phyloP scores from a whole-genome alignment of 2,113 vertebrate species.

The Nerophis lumbriciformis region DNA sequence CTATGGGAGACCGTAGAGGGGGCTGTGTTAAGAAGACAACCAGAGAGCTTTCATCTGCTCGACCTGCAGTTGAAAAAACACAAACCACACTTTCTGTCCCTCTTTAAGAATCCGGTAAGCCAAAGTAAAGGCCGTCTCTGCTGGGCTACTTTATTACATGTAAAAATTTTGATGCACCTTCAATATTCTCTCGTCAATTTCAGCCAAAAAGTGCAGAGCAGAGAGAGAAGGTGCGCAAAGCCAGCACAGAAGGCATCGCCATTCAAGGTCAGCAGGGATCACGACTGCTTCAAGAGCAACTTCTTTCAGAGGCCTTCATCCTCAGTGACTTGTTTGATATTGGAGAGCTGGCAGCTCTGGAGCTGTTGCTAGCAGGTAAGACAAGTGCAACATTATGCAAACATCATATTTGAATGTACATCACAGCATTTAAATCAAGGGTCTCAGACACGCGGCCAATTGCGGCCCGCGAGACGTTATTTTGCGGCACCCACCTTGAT shows the following conservation, averaged over 20 bases:
- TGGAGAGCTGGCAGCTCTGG: constrained; percentile 90
- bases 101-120: constrained; percentile 94
- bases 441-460: too few relatives aligned
- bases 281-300: constrained; percentile 86
- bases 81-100: constrained; percentile 88
- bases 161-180: neutral
- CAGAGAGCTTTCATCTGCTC: constrained; percentile 86
- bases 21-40: constrained; percentile 83
- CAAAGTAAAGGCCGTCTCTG: neutral
- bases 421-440: neutral
- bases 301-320: constrained; percentile 93
- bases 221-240: constrained; percentile 92
- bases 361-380: constrained; percentile 91
- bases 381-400: neutral
- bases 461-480: too few relatives aligned
- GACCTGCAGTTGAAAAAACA: constrained; percentile 94
- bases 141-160: neutral
- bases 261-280: constrained; percentile 95
- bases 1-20: constrained; percentile 89
- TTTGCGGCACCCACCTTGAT: too few relatives aligned
- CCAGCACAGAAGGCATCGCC: constrained; percentile 91
- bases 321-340: constrained; percentile 95
- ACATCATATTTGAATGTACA: neutral
- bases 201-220: constrained; percentile 95
- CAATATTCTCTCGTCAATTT: constrained; percentile 1